These are phyloP conservation scores for Eupithecia tripunctaria DNA, from an alignment of 2,888 invertebrate species.

Conservation along the genomic window DNA sequence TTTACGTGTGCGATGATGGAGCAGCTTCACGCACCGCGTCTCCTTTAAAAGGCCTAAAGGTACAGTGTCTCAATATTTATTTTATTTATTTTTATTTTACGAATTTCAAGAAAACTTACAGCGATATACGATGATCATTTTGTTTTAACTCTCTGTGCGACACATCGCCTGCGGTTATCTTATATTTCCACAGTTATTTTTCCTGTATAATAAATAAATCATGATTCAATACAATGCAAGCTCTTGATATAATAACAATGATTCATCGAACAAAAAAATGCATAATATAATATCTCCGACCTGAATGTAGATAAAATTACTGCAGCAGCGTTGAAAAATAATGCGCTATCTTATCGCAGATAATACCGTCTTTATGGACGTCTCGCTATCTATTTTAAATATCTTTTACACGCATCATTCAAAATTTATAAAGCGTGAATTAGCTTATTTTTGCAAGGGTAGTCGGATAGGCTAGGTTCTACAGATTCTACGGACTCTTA, in stretches of 20 bases:
- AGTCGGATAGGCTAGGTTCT: not conserved
- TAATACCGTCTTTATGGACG: slow-evolving; percentile 1
- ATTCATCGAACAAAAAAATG: slow-evolving; percentile 1
- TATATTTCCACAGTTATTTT: not conserved
- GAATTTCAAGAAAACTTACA: too few species aligned
- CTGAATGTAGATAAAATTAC: not conserved
- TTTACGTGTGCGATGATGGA: too few species aligned
- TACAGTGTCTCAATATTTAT: too few species aligned
- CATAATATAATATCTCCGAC: not conserved
- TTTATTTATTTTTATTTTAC: too few species aligned
- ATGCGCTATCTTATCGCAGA: not conserved
- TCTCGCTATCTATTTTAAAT: not conserved
- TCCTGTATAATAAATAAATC: not conserved
- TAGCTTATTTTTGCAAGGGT: not conserved
- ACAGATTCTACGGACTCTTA: not conserved
- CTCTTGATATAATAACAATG: not conserved
- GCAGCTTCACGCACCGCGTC: too few species aligned
- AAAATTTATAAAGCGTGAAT: not conserved
- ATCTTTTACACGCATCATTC: not conserved
- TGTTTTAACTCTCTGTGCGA: too few species aligned
- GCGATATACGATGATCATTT: too few species aligned
- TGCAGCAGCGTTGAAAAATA: not conserved
- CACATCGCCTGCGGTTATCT: too few species aligned
- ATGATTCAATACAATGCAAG: not conserved
- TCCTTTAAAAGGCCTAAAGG: too few species aligned